phyloP scores from a whole-genome alignment of 1,140 invertebrate genomes.

The Dendroctonus ponderosae region DNA sequence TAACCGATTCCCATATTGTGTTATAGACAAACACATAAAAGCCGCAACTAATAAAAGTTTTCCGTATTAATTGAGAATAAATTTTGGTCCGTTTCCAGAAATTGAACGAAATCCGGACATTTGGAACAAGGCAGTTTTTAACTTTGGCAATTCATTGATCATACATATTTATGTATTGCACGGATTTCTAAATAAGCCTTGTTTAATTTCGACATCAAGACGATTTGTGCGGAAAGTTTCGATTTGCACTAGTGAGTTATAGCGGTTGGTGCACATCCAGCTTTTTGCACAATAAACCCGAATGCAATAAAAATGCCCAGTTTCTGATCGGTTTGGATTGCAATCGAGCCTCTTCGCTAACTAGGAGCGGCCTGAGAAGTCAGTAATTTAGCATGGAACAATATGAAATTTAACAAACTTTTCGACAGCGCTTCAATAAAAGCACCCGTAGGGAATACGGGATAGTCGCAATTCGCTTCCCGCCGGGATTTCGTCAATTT shows the following conservation, averaged over 20 bases:
- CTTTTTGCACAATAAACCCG: too few relatives aligned
- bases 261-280: neutral
- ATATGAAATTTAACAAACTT: too few relatives aligned
- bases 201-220: slow-evolving; percentile 15
- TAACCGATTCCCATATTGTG: slow-evolving; percentile 8
- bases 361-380: too few relatives aligned
- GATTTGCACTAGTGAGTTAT: neutral
- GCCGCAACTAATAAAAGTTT: slow-evolving; percentile 7
- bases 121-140: slow-evolving; percentile 11
- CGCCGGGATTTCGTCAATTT: too few relatives aligned
- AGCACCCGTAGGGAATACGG: too few relatives aligned
- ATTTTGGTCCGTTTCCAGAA: neutral
- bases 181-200: slow-evolving; percentile 6
- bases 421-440: too few relatives aligned
- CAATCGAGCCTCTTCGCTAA: too few relatives aligned
- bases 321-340: too few relatives aligned
- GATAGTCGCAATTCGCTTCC: too few relatives aligned
- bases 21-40: slow-evolving; percentile 10
- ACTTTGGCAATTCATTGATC: slow-evolving; percentile 15
- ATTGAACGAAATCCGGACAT: slow-evolving; percentile 8
- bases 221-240: slow-evolving; percentile 8
- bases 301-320: too few relatives aligned
- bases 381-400: too few relatives aligned
- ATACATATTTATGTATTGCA: slow-evolving; percentile 15
- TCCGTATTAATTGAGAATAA: slow-evolving; percentile 17